These are phyloP conservation scores for Zonotrichia albicollis DNA, from an alignment of 2,797 vertebrate species.

Conservation along the genomic window DNA sequence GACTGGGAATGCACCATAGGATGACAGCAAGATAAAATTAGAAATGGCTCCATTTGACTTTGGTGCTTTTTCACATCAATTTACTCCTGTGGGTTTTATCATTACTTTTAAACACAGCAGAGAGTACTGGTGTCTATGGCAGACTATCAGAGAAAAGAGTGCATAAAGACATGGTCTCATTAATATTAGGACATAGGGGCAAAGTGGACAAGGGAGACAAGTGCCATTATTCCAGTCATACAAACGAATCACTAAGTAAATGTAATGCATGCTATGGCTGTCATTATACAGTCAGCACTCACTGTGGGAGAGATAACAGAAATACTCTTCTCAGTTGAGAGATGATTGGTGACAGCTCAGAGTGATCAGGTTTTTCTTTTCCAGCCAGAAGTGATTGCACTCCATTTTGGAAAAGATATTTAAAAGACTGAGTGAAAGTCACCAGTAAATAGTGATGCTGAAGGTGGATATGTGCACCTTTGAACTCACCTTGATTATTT, in stretches of 20 bases:
- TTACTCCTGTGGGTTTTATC: not conserved
- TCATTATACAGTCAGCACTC: not conserved
- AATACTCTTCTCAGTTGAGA: not conserved
- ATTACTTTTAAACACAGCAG: not conserved
- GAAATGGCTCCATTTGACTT: conserved; percentile 31
- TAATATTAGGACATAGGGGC: not conserved
- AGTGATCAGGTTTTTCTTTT: not conserved
- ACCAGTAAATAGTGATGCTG: not conserved
- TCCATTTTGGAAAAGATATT: not conserved
- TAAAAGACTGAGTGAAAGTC: not conserved
- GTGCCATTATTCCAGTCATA: not conserved
- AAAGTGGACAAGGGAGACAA: not conserved
- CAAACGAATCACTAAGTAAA: not conserved
- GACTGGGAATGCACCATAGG: not conserved
- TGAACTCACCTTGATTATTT: not conserved
- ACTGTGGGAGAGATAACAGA: not conserved
- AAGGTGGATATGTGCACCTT: not conserved
- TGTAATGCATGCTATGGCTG: not conserved
- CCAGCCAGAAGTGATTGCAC: not conserved
- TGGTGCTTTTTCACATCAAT: conserved; percentile 22
- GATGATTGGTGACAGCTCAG: not conserved
- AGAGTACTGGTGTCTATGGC: not conserved
- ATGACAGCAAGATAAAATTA: conserved; percentile 53
- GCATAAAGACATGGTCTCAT: not conserved
- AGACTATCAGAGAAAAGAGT: not conserved